Evolutionary conservation across 2,888 invertebrate genomes (phyloP), one percentile per base, ranked within the genome.

Genomic region (Willowsia nigromaculata): DNA sequence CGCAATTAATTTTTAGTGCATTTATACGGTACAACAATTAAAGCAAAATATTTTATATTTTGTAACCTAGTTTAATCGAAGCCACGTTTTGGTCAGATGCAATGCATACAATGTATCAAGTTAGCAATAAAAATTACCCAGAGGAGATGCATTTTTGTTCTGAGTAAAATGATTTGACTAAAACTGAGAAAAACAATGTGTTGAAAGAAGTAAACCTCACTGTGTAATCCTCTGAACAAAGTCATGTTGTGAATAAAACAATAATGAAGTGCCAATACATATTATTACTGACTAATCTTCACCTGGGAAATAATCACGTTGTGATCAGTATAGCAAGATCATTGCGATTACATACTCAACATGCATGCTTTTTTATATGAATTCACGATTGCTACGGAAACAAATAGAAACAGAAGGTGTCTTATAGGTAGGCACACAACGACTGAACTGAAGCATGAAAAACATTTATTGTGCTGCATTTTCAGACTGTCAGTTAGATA

Each of bases 391-490:
- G 27, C 56, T 65, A 13, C 65, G 33, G 22, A 25, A 71, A 43
- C 40, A 22, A 37, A 6, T 37, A 11, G 22, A 22, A n/a, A 11
- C 22, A n/a, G 25, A 71, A 25, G 62, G 27, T 30, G 27, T 30
- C 33, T 62, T 62, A 3, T 15, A 37, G 18, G 25, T 22, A 68
- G 65, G 11, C 65, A 37, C 37, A 11, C 18, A 56, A 22, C 33
- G 43, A 33, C 22, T 40, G 65, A 65, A 82, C 65, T 82, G 82
- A 82, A 82, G 82, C 82, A 50, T 82, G 47, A 82, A 82, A 82
- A 47, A 56, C 56, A 81, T 53, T 80, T 59, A 81, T n/a, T 80
- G 78, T 56, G 25, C 62, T 25, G 40, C 59, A 59, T 37, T 33
- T 56, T 27, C 33, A 62, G 59, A 81, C 18, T 71, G 37, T 22